These are phyloP conservation scores for Sesamia nonagrioides DNA, from an alignment of 1,140 invertebrate species.

Conservation along the genomic window DNA sequence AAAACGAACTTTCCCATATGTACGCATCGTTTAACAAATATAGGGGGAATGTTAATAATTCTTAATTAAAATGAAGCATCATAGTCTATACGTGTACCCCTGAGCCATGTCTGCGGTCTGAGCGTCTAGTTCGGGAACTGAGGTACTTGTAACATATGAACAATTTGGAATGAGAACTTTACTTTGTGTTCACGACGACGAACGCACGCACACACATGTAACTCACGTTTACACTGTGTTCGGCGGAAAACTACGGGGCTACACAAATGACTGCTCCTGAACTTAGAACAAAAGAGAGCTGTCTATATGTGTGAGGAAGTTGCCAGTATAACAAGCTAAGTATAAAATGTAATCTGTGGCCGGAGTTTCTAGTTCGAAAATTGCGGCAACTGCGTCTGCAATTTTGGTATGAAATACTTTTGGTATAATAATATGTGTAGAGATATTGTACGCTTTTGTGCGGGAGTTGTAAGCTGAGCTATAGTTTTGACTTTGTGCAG, in stretches of 20 bases:
- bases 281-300: not conserved
- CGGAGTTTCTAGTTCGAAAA: conserved; percentile 32
- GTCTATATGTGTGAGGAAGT: not conserved
- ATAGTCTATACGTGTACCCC: conserved; percentile 25
- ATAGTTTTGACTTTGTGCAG: conserved; percentile 29
- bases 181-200: not conserved
- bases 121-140: conserved; percentile 27
- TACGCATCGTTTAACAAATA: conserved; percentile 35
- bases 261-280: not conserved
- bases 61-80: conserved; percentile 55
- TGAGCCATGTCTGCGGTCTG: conserved; percentile 39
- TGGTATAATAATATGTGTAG: conserved; percentile 36
- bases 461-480: conserved; percentile 15
- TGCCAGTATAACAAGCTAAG: not conserved
- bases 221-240: not conserved
- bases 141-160: conserved; percentile 10
- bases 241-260: not conserved
- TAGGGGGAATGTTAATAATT: conserved; percentile 53
- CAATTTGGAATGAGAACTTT: not conserved
- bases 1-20: conserved; percentile 46
- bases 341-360: conserved; percentile 42
- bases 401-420: conserved; percentile 46
- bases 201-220: conserved; percentile 15
- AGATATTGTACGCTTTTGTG: conserved; percentile 21
- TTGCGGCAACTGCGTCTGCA: conserved; percentile 32